Base-by-base conservation (phyloP, 2,797 vertebrate genomes). In the Halcyon smyrnensis region DNA sequence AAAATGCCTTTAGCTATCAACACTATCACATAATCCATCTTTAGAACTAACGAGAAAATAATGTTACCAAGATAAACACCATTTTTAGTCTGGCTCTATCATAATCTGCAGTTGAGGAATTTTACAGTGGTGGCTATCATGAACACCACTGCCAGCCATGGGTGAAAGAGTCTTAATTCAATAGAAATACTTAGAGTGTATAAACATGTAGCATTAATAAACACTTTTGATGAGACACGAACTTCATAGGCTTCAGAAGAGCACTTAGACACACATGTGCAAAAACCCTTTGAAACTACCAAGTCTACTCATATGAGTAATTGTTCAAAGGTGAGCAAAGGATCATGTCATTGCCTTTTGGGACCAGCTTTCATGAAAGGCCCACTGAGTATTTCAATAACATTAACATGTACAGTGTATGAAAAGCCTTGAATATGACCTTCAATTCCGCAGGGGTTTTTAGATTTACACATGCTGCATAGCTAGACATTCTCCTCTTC, bases 401-500 rank as follows among this genome's bases (percentile, higher is more conserved):
- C 46, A 90, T 95, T 92, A 90, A 37, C 43, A 87, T 70, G 41
- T 68, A 90, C 39, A 48, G 28, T 62, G 43, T 56, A 51, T 46
- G 43, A 78, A 91, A 93, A 95, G 15, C 30, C 62, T 92, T 86
- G 51, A 93, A 93, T 78, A 82, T 63, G 65, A 80, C 45, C 82
- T 90, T 91, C 91, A 76, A 41, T 81, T 95, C 59, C 37, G 34
- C 11, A 2, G 74, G 77, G 73, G 54, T 65, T 94, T 90, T 95
- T 30, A 86, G 62, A 43, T 23, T 71, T 86, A 63, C 11, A 67
- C 14, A 24, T 20, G 36, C 64, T 75, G 53, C 79, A 92, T 96
- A 88, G 57, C 19, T 54, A 84, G 68, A 84, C 30, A 87, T 89
- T 89, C 36, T 39, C 53, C 67, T 89, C 41, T 93, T 45, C 73